Conservation (phyloP, 2,888 invertebrate genomes). For the Pediacus dermestoides region DNA sequence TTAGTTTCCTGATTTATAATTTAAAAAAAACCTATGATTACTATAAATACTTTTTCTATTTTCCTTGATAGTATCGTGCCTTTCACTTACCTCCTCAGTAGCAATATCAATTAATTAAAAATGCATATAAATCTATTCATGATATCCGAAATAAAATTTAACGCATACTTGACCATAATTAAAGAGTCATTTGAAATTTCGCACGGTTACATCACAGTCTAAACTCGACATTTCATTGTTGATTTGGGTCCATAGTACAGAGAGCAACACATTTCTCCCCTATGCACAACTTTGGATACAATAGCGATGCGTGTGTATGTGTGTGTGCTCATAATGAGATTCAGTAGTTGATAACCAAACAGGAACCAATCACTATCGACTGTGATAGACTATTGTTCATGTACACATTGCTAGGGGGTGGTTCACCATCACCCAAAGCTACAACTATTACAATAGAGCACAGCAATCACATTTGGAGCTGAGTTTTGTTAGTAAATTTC, state of each 20-base stretch:
- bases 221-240: conserved; percentile 12
- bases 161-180: conserved; percentile 34
- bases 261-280: conserved; percentile 24
- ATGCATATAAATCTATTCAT: neutral
- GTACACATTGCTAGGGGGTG: conserved; percentile 29
- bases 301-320: conserved; percentile 42
- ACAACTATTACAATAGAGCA: too few relatives aligned
- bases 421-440: conserved; percentile 21
- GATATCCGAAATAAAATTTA: conserved; percentile 26
- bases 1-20: too few relatives aligned
- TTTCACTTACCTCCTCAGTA: too few relatives aligned
- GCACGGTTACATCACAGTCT: conserved; percentile 35
- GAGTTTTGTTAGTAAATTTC: too few relatives aligned
- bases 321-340: conserved; percentile 42
- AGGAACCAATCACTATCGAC: conserved; percentile 44
- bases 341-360: conserved; percentile 42
- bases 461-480: too few relatives aligned
- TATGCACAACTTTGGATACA: conserved; percentile 35
- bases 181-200: conserved; percentile 37
- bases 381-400: conserved; percentile 39
- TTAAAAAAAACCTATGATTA: too few relatives aligned
- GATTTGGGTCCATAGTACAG: conserved; percentile 8
- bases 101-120: neutral
- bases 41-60: too few relatives aligned
- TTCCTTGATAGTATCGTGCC: too few relatives aligned